These are phyloP conservation scores for Liopterus haemorrhoidalis DNA, from an alignment of 2,888 invertebrate species.

Conservation along the genomic window DNA sequence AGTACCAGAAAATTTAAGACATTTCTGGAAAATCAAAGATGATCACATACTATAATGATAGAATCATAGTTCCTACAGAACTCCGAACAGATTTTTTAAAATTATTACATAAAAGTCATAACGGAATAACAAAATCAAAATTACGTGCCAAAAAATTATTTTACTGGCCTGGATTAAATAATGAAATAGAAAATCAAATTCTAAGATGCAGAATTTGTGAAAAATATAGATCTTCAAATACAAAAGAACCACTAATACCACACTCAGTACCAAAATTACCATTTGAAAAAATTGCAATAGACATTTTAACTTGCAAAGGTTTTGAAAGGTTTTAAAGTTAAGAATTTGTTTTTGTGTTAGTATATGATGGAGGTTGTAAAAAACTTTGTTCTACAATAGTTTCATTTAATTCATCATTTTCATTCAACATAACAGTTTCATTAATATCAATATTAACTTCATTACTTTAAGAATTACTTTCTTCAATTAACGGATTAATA, in stretches of 20 bases:
- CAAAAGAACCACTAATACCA: slow-evolving; percentile 10
- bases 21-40: slow-evolving; percentile 22
- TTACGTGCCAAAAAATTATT: slow-evolving; percentile 22
- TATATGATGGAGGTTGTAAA: too few relatives aligned
- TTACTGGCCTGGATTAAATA: slow-evolving; percentile 25
- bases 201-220: slow-evolving; percentile 10
- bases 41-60: slow-evolving; percentile 23
- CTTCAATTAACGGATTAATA: too few relatives aligned
- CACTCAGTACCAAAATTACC: slow-evolving; percentile 11
- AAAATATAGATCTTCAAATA: slow-evolving; percentile 5
- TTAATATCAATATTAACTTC: too few relatives aligned
- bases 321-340: too few relatives aligned
- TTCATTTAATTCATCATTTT: too few relatives aligned
- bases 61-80: slow-evolving; percentile 23
- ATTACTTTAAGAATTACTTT: too few relatives aligned
- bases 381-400: too few relatives aligned
- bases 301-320: slow-evolving; percentile 8
- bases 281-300: slow-evolving; percentile 12
- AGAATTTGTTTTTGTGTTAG: too few relatives aligned
- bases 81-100: slow-evolving; percentile 23
- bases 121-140: slow-evolving; percentile 25
- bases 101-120: slow-evolving; percentile 25
- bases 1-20: slow-evolving; percentile 10
- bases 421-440: too few relatives aligned
- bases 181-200: slow-evolving; percentile 22